Evolutionary conservation across 2,888 invertebrate genomes (phyloP), one percentile per base, ranked within the genome.

Genomic region (Drosophila affinis): DNA sequence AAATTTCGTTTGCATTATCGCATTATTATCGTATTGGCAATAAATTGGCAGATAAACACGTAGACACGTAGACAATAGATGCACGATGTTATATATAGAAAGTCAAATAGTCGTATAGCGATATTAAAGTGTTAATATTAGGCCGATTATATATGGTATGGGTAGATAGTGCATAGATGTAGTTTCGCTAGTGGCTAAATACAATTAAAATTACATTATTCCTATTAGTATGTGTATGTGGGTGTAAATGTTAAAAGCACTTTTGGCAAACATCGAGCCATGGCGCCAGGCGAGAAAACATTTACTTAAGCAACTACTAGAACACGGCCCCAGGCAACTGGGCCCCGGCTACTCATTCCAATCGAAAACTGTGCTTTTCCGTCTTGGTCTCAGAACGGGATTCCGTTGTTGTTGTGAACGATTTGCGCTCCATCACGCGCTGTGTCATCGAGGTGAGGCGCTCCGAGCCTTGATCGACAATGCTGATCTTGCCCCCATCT

Each of bases 351-450:
- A 39, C 53, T 74, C 89, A 91, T 72, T 92, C 92, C 86, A 92
- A 80, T 70, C 92, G 92, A 90, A 91, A 92, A 87, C 91, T 92
- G 58, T 91, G 92, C 76, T 91, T 90, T 74, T 92, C 91, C 63
- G 91, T 91, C 81, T 92, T 92, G 75, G 91, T 91, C 67, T 92
- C 92, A 39, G 91, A 89, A 44, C 90, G 87, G 49, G 92, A 91
- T 75, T 92, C 92, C 51, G 92, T 91, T 46, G 91, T 92, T 60
- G 91, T 89, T 24, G 92, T 91, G 60, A 90, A 91, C 53, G 91
- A 91, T 88, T 92, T 91, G 58, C 92, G 91, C 78, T 92, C 92
- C 89, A 92, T 87, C 51, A 92, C 92, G 29, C 92, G 91, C 76
- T 92, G 92, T 24, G 92, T 92, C 88, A 92, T 92, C 45, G 92